Evolutionary conservation across 2,797 vertebrate genomes (phyloP).

Genomic region (Anguilla anguilla): DNA sequence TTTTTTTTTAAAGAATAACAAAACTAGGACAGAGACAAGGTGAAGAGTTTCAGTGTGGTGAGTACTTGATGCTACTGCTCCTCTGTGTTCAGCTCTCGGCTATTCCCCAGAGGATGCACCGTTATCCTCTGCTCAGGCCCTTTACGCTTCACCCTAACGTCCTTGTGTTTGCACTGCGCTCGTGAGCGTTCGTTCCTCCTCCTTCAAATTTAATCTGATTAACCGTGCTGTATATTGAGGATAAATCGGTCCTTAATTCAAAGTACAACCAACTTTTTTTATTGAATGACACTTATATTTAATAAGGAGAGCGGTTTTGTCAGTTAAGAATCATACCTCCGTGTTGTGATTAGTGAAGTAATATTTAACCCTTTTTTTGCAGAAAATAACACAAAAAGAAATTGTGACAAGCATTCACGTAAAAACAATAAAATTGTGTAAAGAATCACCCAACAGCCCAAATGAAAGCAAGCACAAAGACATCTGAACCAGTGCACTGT

Average conservation of each 20-base stretch:
- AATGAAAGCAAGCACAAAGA: conserved; percentile 3
- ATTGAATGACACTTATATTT: conserved; percentile 47
- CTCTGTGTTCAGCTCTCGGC: background rate
- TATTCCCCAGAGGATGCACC: background rate
- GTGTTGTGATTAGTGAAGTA: conserved; percentile 34
- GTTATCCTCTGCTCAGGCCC: conserved; percentile 53
- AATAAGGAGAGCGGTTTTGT: conserved; percentile 50
- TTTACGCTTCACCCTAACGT: conserved; percentile 59
- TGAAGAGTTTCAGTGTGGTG: background rate
- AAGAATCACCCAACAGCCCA: background rate
- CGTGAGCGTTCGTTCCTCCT: conserved; percentile 57
- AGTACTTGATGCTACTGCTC: background rate
- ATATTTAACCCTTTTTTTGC: conserved; percentile 34
- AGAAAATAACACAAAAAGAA: conserved; percentile 24
- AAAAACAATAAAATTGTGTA: background rate
- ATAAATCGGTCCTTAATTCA: conserved; percentile 66
- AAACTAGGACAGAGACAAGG: no score
- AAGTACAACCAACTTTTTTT: conserved; percentile 53
- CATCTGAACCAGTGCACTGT: background rate
- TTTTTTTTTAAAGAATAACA: background rate
- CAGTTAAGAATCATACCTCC: conserved; percentile 44
- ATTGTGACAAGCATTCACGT: conserved; percentile 14
- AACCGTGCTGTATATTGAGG: conserved; percentile 60
- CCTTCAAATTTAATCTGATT: conserved; percentile 62
- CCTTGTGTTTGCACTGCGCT: conserved; percentile 55